phyloP scores from a whole-genome alignment of 2,113 vertebrate species.

The Serilophus lunatus region DNA sequence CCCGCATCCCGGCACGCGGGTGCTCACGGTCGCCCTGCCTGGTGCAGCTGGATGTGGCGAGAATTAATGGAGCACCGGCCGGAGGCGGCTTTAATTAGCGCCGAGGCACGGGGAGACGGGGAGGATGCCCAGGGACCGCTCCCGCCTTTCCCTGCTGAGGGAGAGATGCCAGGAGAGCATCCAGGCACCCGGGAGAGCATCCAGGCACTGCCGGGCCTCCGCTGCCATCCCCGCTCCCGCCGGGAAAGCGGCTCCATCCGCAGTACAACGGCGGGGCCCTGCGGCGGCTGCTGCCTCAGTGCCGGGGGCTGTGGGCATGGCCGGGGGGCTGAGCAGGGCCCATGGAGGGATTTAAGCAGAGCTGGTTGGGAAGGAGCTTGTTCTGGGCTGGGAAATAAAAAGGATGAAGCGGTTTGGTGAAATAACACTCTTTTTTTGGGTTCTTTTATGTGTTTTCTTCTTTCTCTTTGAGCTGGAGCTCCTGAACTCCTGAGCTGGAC shows the following conservation, averaged over 20 bases:
- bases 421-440: not conserved
- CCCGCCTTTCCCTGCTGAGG: not conserved
- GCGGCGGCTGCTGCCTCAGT: not conserved
- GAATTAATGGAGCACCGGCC: slow-evolving; percentile 38
- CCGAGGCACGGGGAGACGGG: not conserved
- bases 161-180: not conserved
- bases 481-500: rapidly evolving
- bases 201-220: not conserved
- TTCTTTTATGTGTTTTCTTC: not conserved
- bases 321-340: rapidly evolving
- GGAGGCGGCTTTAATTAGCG: slow-evolving; percentile 43
- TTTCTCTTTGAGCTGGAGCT: not conserved
- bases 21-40: not conserved
- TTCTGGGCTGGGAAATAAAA: not conserved
- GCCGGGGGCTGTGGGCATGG: not conserved
- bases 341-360: rapidly evolving
- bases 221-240: not conserved
- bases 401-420: not conserved
- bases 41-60: slow-evolving; percentile 55
- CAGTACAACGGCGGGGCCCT: not conserved
- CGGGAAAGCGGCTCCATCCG: not conserved
- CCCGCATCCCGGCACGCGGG: not conserved
- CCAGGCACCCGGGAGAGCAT: not conserved
- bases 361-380: not conserved
- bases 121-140: not conserved